Percentiles rank a stretch among this genome's conserved stretches.
These are phyloP conservation scores for Sylvilagus bachmani DNA, from an alignment of 2,113 vertebrate genomes.

Conservation along the genomic window DNA sequence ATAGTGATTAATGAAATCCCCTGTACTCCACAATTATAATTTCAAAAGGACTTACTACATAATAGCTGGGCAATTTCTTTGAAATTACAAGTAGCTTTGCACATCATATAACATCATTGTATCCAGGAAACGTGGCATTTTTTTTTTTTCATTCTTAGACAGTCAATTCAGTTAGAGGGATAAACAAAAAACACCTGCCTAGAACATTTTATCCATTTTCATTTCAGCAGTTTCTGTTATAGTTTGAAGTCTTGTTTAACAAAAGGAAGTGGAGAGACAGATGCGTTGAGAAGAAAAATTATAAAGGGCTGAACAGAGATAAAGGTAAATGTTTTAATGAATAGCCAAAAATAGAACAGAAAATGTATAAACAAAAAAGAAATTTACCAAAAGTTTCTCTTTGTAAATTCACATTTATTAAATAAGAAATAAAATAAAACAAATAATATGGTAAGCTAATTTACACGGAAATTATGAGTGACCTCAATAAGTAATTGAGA, in stretches of 20 bases:
- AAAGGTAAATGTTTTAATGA: slow-evolving; percentile 66
- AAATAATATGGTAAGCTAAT: not conserved
- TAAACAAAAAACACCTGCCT: slow-evolving; percentile 69
- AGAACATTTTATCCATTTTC: slow-evolving; percentile 48
- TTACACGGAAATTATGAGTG: not conserved
- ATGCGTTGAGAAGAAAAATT: slow-evolving; percentile 43
- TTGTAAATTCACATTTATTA: too few species aligned
- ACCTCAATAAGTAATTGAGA: not conserved
- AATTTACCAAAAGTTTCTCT: too few species aligned
- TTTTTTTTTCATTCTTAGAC: not conserved
- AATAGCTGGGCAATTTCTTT: slow-evolving; percentile 66
- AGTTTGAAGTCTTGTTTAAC: slow-evolving; percentile 54
- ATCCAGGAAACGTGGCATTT: slow-evolving; percentile 2
- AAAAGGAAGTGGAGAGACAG: slow-evolving; percentile 32
- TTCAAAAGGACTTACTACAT: slow-evolving; percentile 60
- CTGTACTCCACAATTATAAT: slow-evolving; percentile 52
- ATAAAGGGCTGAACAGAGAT: not conserved
- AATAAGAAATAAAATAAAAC: too few species aligned
- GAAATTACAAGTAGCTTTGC: slow-evolving; percentile 55
- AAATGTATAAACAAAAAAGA: not conserved
- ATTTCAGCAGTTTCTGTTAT: slow-evolving; percentile 66
- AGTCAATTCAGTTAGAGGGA: slow-evolving; percentile 34
- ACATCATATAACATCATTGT: slow-evolving; percentile 43
- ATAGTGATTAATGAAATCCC: not conserved
- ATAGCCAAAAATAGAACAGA: slow-evolving; percentile 29